Percentiles rank a stretch among this genome's conserved stretches.
These are phyloP conservation scores for Neodiprion lecontei DNA, from an alignment of 1,140 invertebrate species.

Conservation along the genomic window DNA sequence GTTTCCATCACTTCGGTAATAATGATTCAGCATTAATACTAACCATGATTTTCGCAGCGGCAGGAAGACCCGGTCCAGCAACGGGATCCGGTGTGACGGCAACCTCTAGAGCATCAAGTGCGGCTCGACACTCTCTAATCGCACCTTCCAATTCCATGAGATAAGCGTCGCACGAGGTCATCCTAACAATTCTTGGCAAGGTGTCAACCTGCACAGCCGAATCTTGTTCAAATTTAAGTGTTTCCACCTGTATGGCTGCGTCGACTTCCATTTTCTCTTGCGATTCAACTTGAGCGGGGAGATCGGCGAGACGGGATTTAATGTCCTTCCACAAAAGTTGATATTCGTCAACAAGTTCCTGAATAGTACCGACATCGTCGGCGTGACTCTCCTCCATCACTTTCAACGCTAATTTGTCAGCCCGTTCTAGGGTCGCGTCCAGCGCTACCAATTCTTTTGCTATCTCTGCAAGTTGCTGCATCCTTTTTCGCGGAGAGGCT, in stretches of 20 bases:
- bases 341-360: conserved; percentile 73
- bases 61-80: conserved; percentile 61
- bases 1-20: conserved; percentile 2
- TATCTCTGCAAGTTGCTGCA: conserved; percentile 62
- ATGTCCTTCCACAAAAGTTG: conserved; percentile 71
- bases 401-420: conserved; percentile 66
- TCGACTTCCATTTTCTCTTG: conserved; percentile 60
- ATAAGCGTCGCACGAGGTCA: conserved; percentile 83
- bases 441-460: conserved; percentile 66
- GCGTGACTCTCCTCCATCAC: conserved; percentile 66
- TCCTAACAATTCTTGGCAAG: conserved; percentile 66
- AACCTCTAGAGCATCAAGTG: conserved; percentile 65
- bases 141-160: conserved; percentile 74
- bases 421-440: conserved; percentile 61
- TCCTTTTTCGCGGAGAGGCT: conserved; percentile 47
- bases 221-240: conserved; percentile 77
- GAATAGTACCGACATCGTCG: conserved; percentile 64
- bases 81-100: conserved; percentile 63
- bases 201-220: conserved; percentile 82
- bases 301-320: conserved; percentile 60
- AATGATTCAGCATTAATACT: conserved; percentile 33
- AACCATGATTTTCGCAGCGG: conserved; percentile 64
- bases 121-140: conserved; percentile 67
- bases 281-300: conserved; percentile 60
- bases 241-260: conserved; percentile 74